Evolutionary conservation across 1,140 invertebrate genomes (phyloP), one percentile per base, ranked within the genome.

Genomic region (Sminthurides bifidus): DNA sequence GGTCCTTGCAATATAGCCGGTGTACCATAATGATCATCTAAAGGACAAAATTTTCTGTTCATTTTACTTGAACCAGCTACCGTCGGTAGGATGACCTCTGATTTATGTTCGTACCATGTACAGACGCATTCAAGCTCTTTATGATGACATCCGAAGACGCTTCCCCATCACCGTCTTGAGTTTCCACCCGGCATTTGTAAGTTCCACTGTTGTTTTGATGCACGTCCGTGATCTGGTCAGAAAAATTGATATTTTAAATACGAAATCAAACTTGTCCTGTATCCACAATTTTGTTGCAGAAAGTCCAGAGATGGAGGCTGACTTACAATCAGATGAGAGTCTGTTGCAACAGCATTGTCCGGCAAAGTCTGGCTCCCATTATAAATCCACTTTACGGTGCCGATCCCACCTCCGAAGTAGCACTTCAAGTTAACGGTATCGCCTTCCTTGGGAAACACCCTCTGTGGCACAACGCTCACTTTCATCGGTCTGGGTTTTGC

Each of bases 1-100:
- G 41, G 50, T 27, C 65, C 65, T 44, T 40, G 49, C 33, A 12
- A 37, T 17, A 37, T 37, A 12, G 33, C 17, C 17, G 12, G 33
- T 17, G 33, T 37, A 12, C 33, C 12, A 12, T 37, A 37, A 37
- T 12, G 17, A 37, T 12, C 17, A 37, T 37, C 33, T 17, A n/a
- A n/a, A n/a, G n/a, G n/a, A n/a, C n/a, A n/a, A n/a, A n/a, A n/a
- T n/a, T n/a, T n/a, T n/a, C n/a, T n/a, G n/a, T 37, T 37, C 33
- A 37, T 37, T 37, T 37, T 37, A 37, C 17, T 37, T 37, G 17
- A 37, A 12, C 17, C 33, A 12, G 10, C 12, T 17, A 37, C 17
- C 17, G 33, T 17, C 33, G 12, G 33, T n/a, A n/a, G n/a, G n/a
- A n/a, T n/a, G n/a, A n/a, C n/a, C n/a, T n/a, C n/a, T n/a, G n/a